Base-by-base conservation (phyloP, 2,888 invertebrate species). In the Aspidiotus rigidus region DNA sequence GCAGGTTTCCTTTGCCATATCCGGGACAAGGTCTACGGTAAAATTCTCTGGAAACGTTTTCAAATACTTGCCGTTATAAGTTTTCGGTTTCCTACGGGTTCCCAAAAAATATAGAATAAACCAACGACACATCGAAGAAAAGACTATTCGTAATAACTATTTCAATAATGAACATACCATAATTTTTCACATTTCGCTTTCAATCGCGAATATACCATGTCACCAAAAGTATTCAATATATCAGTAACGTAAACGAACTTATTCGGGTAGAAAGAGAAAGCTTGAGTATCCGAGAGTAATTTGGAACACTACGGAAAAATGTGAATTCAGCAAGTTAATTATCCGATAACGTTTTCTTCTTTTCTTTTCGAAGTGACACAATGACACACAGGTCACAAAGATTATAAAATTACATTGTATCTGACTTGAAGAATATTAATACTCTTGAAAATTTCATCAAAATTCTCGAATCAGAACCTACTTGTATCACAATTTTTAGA, bases 201-300 rank as follows among this genome's bases (percentile, higher is more conserved):
- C 28, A 96, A 80, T 72, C 96, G 82, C 72, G 91, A 87, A 77
- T 88, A 93, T 0, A 96, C 94, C 71, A 96, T 82, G 77, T 87
- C 86, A 1, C 93, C 93, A 81, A 99, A 98, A 73, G 89, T 91
- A 78, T 98, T 96, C 73, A 99, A 81, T 74, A 97, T 91, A 78
- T 99, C 97, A 11, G 95, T 95, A 69, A 98, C 88, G 15, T 98
- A 83, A 49, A 96, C 93, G 83, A 95, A 99, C 81, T 98, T 97
- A 79, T 95, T 95, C 0, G 98, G 98, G 81, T 98, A 99, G 80
- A 98, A 99, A 75, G 90, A 89, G 77, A 95, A 85, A 0, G 92
- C 94, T 70, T 86, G 87, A 5, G 90, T 88, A 77, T 96, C 94
- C 2, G 90, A 87, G 69, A 99, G 80, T 75, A 97, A 81, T 80